Conservation (phyloP, 2,888 invertebrate species). For the Aromia moschata region DNA sequence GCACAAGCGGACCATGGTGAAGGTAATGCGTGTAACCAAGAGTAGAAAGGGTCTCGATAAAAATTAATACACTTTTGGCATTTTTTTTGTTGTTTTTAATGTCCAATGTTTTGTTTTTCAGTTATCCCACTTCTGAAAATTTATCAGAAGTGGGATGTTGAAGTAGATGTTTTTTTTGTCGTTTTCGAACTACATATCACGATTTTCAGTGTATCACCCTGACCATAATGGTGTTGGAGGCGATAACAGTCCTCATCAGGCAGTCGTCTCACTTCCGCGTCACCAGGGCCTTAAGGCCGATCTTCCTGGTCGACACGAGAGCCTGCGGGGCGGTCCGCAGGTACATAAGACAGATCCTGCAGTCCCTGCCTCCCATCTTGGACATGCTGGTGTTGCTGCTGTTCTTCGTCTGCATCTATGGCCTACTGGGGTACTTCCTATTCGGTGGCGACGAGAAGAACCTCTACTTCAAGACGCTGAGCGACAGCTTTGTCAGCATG, state of each 20-base stretch:
- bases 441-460: slow-evolving; percentile 79
- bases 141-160: too few species aligned
- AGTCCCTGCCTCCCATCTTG: slow-evolving; percentile 85
- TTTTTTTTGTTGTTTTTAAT: too few species aligned
- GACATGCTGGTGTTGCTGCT: slow-evolving; percentile 87
- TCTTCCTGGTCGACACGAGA: slow-evolving; percentile 87
- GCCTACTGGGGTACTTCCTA: slow-evolving; percentile 82
- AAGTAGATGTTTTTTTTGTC: too few species aligned
- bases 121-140: too few species aligned
- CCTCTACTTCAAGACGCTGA: slow-evolving; percentile 80
- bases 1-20: slow-evolving; percentile 86
- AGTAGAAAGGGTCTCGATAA: background rate
- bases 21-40: slow-evolving; percentile 67
- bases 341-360: slow-evolving; percentile 82
- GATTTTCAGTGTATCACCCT: slow-evolving; percentile 78
- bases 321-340: slow-evolving; percentile 82
- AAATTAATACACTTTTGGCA: background rate
- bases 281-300: slow-evolving; percentile 86
- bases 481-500: slow-evolving; percentile 86
- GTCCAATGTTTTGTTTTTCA: too few species aligned
- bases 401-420: slow-evolving; percentile 86
- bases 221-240: slow-evolving; percentile 83
- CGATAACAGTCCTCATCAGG: slow-evolving; percentile 79
- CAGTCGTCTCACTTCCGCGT: slow-evolving; percentile 88
- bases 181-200: too few species aligned